phyloP scores from a whole-genome alignment of 2,888 invertebrate genomes.

The Perizoma affinitatum region DNA sequence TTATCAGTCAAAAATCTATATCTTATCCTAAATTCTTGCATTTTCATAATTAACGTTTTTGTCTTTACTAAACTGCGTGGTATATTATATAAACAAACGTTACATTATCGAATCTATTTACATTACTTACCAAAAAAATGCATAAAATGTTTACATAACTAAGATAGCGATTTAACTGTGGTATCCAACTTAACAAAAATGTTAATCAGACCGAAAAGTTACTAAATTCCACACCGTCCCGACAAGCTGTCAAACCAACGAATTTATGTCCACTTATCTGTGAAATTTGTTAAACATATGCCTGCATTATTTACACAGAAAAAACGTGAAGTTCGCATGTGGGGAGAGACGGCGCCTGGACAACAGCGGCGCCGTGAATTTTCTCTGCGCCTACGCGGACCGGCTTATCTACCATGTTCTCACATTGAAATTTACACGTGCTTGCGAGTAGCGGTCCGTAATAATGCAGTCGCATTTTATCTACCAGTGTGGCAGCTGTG shows the following conservation, averaged over 20 bases:
- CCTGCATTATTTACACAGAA: constrained; percentile 51
- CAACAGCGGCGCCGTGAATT: constrained; percentile 58
- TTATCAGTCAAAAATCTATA: constrained; percentile 52
- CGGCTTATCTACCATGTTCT: constrained; percentile 76
- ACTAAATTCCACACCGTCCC: constrained; percentile 14
- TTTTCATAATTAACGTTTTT: constrained; percentile 2
- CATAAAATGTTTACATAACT: too few species aligned
- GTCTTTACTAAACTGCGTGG: constrained; percentile 2
- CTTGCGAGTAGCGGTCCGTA: constrained; percentile 72
- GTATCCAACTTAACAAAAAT: constrained; percentile 1
- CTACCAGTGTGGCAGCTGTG: constrained; percentile 66
- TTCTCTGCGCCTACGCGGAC: constrained; percentile 69
- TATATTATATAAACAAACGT: background rate
- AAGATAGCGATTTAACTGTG: background rate
- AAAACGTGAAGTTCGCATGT: constrained; percentile 52
- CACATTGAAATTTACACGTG: constrained; percentile 82
- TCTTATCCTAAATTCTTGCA: constrained; percentile 35
- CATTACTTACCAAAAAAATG: too few species aligned
- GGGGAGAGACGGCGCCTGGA: constrained; percentile 50
- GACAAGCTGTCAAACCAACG: constrained; percentile 31
- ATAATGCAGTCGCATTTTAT: constrained; percentile 78
- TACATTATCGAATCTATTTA: too few species aligned
- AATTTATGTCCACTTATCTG: constrained; percentile 36
- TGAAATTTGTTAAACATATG: constrained; percentile 50
- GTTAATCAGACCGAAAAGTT: constrained; percentile 2